Percentiles rank a stretch among this genome's conserved stretches.
Evolutionary conservation across 2,113 vertebrate genomes (phyloP).

Genomic region (Xenopus laevis): DNA sequence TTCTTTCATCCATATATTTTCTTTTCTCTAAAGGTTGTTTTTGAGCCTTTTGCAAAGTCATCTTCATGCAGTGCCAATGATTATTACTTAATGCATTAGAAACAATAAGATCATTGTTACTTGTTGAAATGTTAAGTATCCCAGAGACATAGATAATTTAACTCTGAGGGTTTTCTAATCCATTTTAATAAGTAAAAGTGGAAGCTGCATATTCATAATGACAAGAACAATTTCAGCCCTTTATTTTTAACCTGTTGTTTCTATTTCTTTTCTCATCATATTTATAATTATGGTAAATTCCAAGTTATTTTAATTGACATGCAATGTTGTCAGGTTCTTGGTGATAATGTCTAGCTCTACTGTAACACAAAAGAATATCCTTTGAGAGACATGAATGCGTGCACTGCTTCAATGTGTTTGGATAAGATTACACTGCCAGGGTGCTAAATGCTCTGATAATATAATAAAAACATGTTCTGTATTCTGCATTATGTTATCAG

Average conservation of each 20-base stretch:
- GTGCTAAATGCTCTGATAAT: slow-evolving; percentile 57
- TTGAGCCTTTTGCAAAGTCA: not conserved
- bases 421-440: slow-evolving; percentile 61
- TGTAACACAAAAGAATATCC: slow-evolving; percentile 49
- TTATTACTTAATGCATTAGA: not conserved
- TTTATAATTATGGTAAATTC: slow-evolving; percentile 51
- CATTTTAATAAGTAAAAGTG: not conserved
- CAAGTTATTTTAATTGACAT: slow-evolving; percentile 46
- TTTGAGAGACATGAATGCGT: slow-evolving; percentile 53
- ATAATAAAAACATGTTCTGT: slow-evolving; percentile 54
- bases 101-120: not conserved
- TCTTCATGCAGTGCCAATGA: not conserved
- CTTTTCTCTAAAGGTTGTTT: not conserved
- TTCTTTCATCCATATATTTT: too few species aligned
- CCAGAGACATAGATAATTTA: not conserved
- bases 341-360: slow-evolving; percentile 57
- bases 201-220: slow-evolving; percentile 45
- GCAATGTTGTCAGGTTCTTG: slow-evolving; percentile 53
- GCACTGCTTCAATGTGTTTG: slow-evolving; percentile 53
- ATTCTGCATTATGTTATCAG: slow-evolving; percentile 57
- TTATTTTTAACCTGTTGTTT: slow-evolving; percentile 32
- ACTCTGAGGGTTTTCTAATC: not conserved
- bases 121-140: slow-evolving; percentile 3
- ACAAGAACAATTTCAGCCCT: slow-evolving; percentile 12
- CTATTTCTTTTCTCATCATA: slow-evolving; percentile 39